A percentile compares a stretch with the other conserved stretches of the same genome.
Conservation (phyloP, 2,113 vertebrate genomes). For the Calonectris borealis region DNA sequence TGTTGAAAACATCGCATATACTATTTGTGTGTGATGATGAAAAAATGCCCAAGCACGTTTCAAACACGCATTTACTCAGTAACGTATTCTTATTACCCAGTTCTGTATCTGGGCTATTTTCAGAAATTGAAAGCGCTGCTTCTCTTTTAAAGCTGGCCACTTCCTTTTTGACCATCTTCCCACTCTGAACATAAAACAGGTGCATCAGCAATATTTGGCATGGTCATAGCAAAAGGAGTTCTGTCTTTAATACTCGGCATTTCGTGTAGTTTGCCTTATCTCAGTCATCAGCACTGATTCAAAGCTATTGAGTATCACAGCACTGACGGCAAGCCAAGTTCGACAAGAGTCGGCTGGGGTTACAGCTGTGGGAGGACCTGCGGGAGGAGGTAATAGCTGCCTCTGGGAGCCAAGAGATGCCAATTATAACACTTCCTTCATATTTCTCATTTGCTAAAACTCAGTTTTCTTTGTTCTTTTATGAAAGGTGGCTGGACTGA, state of each 20-base stretch:
- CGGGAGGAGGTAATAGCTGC: conserved; percentile 65
- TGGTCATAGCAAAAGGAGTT: conserved; percentile 39
- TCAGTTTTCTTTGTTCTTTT: conserved; percentile 68
- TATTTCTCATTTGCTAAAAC: conserved; percentile 66
- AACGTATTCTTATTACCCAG: conserved; percentile 60
- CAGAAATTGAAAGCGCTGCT: conserved; percentile 61
- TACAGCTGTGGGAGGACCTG: conserved; percentile 69
- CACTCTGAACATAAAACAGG: conserved; percentile 74
- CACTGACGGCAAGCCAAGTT: conserved; percentile 64
- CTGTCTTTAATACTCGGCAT: conserved; percentile 39
- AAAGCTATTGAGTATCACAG: conserved; percentile 60
- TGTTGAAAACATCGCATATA: neutral
- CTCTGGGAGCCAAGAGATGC: conserved; percentile 51
- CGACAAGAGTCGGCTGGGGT: conserved; percentile 38
- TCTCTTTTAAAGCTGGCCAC: conserved; percentile 73
- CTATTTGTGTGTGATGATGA: neutral
- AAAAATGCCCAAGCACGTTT: neutral
- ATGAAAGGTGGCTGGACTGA: conserved; percentile 58
- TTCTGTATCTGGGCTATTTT: conserved; percentile 74
- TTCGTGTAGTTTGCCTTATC: conserved; percentile 64
- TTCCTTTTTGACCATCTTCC: conserved; percentile 71
- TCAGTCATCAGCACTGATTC: conserved; percentile 67
- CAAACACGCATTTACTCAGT: conserved; percentile 39
- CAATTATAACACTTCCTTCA: conserved; percentile 65
- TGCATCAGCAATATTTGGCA: conserved; percentile 68